A percentile compares a stretch with the other conserved stretches of the same genome.
phyloP scores from a whole-genome alignment of 92 coral and sea anemone genomes.

The Metridium senile region DNA sequence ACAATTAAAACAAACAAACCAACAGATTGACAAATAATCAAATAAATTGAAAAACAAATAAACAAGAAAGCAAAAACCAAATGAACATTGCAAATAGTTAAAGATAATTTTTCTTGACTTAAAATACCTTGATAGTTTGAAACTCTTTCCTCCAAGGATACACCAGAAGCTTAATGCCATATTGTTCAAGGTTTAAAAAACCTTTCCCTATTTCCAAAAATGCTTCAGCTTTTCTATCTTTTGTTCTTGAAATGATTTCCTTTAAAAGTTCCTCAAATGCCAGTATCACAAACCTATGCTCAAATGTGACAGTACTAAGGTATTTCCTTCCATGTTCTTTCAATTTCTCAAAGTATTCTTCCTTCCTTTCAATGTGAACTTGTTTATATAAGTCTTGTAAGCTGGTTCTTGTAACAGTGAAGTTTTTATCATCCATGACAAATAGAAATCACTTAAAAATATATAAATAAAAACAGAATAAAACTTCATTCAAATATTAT shows the following conservation, averaged over 20 bases:
- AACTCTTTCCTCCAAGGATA: conserved; percentile 79
- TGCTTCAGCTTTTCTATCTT: background rate
- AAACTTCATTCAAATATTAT: too few relatives aligned
- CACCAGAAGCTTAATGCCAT: conserved; percentile 57
- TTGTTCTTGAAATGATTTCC: background rate
- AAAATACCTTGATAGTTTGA: conserved; percentile 65
- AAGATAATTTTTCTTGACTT: too few relatives aligned
- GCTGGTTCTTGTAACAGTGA: background rate
- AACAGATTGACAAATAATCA: too few relatives aligned
- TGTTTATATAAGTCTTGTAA: background rate
- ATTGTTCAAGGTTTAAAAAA: conserved; percentile 59
- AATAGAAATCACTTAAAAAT: background rate
- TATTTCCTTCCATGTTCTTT: conserved; percentile 4
- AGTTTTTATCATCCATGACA: background rate
- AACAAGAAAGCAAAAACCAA: background rate
- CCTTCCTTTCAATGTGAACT: background rate
- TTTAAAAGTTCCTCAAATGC: background rate
- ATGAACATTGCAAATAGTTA: too few relatives aligned
- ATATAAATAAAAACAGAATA: too few relatives aligned
- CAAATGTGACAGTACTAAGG: background rate
- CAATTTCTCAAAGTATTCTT: background rate
- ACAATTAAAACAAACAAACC: background rate
- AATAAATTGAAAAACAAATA: background rate
- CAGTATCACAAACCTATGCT: background rate
- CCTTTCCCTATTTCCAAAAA: conserved; percentile 40